Percentiles rank a stretch among this genome's conserved stretches.
These are phyloP conservation scores for Buphagus erythrorhynchus DNA, from an alignment of 2,797 vertebrate species.

Conservation along the genomic window DNA sequence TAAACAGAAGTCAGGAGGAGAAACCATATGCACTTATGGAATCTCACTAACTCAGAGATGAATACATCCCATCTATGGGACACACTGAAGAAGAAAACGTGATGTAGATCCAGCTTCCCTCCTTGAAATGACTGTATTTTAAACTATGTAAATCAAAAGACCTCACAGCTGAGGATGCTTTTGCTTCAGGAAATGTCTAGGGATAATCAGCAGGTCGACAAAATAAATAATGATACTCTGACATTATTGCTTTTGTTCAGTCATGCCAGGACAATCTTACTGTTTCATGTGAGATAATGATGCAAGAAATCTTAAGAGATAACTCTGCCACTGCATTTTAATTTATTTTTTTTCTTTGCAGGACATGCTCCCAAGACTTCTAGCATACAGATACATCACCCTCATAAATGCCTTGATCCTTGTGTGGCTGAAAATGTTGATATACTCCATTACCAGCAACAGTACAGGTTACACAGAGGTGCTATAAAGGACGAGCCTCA, in stretches of 20 bases:
- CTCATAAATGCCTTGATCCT: not conserved
- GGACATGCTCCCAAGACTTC: not conserved
- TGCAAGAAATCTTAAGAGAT: conserved; percentile 26
- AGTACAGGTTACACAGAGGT: not conserved
- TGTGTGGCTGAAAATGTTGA: not conserved
- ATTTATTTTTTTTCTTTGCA: too few relatives aligned
- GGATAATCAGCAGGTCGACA: not conserved
- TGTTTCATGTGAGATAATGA: conserved; percentile 10
- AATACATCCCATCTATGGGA: not conserved
- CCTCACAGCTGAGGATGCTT: not conserved
- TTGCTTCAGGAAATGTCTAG: not conserved
- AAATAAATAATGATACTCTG: not conserved
- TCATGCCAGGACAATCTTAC: not conserved
- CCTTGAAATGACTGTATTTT: not conserved
- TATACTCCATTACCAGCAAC: not conserved
- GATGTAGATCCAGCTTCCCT: not conserved
- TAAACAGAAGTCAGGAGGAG: not conserved
- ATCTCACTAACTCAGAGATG: not conserved
- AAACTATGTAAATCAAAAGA: not conserved
- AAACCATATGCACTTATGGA: not conserved
- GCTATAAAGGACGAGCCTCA: not conserved
- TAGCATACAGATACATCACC: not conserved
- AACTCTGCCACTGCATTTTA: not conserved
- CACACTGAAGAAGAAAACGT: not conserved
- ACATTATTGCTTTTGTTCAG: conserved; percentile 25